Base-by-base conservation (phyloP, 1,140 invertebrate species). In the Zaprionus camerounensis region DNA sequence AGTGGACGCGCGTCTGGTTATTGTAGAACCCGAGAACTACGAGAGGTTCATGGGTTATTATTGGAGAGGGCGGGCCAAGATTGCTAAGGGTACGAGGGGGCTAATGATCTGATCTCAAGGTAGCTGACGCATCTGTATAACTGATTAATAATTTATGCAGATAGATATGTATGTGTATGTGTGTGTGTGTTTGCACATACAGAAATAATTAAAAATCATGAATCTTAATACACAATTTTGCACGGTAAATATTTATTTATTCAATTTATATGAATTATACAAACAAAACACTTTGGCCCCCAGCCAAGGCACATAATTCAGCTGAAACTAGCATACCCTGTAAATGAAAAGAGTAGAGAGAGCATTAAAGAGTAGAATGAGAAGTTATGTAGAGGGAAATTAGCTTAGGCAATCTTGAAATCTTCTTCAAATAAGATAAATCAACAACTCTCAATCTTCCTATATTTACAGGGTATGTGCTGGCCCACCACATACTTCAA, bases 51-150 rank as follows among this genome's bases (percentile, higher is more conserved):
- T 34, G 31, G 26, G 26, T 28, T 28, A 2, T 28, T 26, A 26
- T 7, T 28, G 26, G 26, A 6, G 31, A 7, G n/a, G n/a, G 41
- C 15, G 4, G 36, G 11, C 12, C 1, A 38, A 15, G 36, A 36
- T 36, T 41, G 15, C 41, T 20, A 20, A 20, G 17, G 6, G 41
- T 46, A n/a, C 36, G 49, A 28, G 49, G 46, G 59, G 56, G 63
- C 70, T 76, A 76, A 76, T 76, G 68, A 76, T 76, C 72, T 71
- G 61, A 71, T 76, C 72, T 77, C 63, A 77, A 77, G 74, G 74
- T 69, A 66, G 24, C 55, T 59, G 41, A 13, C 38, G 24, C 62
- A 69, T 56, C 22, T 56, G 22, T 24, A 46, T 46, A 44, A 70
- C 49, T 77, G 70, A 64, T 73, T 76, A 71, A 76, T 71, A 76